These are phyloP conservation scores for Ylistrum balloti DNA, from an alignment of 1,140 invertebrate genomes.

Conservation along the genomic window DNA sequence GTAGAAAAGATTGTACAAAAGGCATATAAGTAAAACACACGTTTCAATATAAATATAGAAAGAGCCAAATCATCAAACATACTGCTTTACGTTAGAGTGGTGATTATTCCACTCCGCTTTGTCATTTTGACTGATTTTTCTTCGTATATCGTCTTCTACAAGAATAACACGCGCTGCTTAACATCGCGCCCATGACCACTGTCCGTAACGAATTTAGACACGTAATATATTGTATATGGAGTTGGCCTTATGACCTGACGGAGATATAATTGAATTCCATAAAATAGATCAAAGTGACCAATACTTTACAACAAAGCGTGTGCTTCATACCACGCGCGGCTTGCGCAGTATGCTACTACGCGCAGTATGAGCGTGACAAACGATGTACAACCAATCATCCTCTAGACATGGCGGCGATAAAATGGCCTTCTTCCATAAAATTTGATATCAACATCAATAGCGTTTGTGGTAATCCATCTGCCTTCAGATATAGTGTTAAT, in stretches of 20 bases:
- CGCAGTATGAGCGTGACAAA: slow-evolving; percentile 13
- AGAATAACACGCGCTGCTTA: background rate
- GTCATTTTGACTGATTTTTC: too few relatives aligned
- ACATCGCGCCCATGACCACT: background rate
- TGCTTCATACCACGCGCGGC: slow-evolving; percentile 28
- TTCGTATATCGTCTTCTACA: too few relatives aligned
- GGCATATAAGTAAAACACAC: too few relatives aligned
- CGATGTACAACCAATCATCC: background rate
- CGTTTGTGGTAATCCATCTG: slow-evolving; percentile 2
- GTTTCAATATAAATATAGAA: too few relatives aligned
- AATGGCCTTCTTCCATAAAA: slow-evolving; percentile 25
- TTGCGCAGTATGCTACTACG: slow-evolving; percentile 21
- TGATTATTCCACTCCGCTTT: too few relatives aligned
- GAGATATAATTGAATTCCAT: slow-evolving; percentile 1
- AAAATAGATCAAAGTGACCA: slow-evolving; percentile 29
- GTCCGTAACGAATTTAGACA: background rate
- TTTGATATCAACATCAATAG: slow-evolving; percentile 35
- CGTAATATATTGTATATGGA: slow-evolving; percentile 11
- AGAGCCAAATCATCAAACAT: too few relatives aligned
- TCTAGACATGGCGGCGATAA: slow-evolving; percentile 10
- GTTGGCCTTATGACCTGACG: slow-evolving; percentile 13
- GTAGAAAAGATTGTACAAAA: too few relatives aligned
- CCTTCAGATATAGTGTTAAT: slow-evolving; percentile 27
- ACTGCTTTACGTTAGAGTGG: too few relatives aligned
- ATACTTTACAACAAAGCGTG: background rate